Percentiles rank a stretch among this genome's conserved stretches.
Conservation (phyloP, 64 coral and sea anemone species). For the Trachythela sp. region DNA sequence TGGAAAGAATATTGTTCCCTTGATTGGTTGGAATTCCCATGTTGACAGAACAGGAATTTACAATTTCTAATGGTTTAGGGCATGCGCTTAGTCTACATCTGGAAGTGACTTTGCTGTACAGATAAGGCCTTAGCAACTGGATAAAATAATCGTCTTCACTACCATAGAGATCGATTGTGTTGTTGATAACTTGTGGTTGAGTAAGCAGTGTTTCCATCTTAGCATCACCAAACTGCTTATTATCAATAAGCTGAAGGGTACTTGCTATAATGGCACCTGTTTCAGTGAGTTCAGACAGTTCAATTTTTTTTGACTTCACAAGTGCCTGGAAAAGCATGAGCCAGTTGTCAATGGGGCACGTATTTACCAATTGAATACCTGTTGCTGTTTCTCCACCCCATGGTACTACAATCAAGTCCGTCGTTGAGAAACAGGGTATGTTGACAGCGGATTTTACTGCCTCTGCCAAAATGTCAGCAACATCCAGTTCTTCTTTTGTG, state of each 20-base stretch:
- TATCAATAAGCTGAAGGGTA: constrained; percentile 21
- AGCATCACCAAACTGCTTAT: constrained; percentile 20
- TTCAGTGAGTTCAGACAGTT: constrained; percentile 13
- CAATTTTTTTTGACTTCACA: constrained; percentile 28
- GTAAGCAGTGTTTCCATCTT: constrained; percentile 12
- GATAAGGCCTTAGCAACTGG: constrained; percentile 26
- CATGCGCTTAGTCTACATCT: constrained; percentile 6
- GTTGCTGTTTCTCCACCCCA: constrained; percentile 21
- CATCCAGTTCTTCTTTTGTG: neutral
- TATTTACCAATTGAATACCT: constrained; percentile 19
- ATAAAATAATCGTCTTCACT: constrained; percentile 33
- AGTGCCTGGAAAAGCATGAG: constrained; percentile 39
- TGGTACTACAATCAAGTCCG: neutral
- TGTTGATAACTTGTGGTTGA: constrained; percentile 2
- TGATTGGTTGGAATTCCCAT: constrained; percentile 10
- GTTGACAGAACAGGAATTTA: neutral
- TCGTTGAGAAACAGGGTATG: neutral
- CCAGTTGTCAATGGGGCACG: constrained; percentile 24
- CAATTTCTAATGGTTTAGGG: neutral
- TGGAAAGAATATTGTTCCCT: neutral
- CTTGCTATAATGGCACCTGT: constrained; percentile 26
- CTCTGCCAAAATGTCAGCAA: neutral
- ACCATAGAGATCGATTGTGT: constrained; percentile 25
- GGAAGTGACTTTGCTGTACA: neutral
- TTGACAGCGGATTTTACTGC: neutral